Conservation (phyloP, 1,140 invertebrate genomes). For the Brachionus calyciflorus region DNA sequence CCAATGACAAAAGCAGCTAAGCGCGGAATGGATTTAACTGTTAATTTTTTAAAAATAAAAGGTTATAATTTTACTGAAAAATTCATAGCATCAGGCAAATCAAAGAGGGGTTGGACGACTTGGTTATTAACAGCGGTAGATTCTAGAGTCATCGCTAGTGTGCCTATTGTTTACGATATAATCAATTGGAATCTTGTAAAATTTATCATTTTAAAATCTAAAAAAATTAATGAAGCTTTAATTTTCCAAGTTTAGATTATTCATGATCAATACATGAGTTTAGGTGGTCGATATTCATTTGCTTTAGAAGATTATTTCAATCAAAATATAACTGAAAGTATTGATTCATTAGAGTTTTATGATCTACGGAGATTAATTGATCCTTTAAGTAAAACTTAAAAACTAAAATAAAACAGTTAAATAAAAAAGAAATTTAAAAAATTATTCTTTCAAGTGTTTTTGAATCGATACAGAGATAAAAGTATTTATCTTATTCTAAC, state of each 20-base stretch:
- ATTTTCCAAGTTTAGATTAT: not conserved
- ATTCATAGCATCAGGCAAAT: not conserved
- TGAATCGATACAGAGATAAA: not conserved
- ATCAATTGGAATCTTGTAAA: not conserved
- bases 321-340: not conserved
- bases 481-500: not conserved
- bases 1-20: not conserved
- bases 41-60: not conserved
- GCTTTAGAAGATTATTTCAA: not conserved
- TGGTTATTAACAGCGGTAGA: not conserved
- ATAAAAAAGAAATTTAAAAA: not conserved
- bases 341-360: not conserved
- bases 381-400: not conserved
- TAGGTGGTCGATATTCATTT: not conserved
- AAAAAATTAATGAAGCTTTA: not conserved
- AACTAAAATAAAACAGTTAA: not conserved
- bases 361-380: not conserved
- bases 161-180: not conserved
- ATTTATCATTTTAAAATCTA: not conserved
- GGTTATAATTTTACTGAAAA: not conserved
- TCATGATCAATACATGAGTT: not conserved
- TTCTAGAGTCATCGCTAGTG: not conserved
- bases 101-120: not conserved
- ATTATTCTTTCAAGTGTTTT: not conserved
- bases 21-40: not conserved